Base-by-base conservation (phyloP, 2,888 invertebrate genomes). In the Caenorhabditis japonica region DNA sequence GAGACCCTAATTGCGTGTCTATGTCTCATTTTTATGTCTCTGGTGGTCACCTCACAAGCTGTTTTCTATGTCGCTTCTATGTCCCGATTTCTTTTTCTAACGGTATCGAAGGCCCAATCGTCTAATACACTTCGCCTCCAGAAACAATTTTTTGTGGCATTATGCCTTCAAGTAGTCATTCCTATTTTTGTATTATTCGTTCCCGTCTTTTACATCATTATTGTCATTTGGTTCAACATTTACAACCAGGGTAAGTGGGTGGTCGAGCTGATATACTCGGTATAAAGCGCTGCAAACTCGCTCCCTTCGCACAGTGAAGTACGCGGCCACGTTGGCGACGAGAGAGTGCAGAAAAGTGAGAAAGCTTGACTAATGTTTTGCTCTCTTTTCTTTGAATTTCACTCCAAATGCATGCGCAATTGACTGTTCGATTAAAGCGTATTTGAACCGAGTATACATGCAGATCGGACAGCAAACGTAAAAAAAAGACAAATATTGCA, bases 61-160 rank as follows among this genome's bases (percentile, higher is more conserved):
- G 1, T 25, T 0, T 64, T 41, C 34, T 64, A 55, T n/a, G 41
- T 64, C 19, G 17, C 13, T 1, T 23, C 30, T 4, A 64, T 64
- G 3, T 33, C 34, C 10, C 38, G 30, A 23, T 55, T 39, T 38
- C 64, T 64, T 0, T 64, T 49, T 5, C 47, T 38, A 27, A 64
- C 64, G 0, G 64, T 64, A 13, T 27, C 55, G 21, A 64, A 53
- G 41, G 55, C 64, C 1, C 55, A 64, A 33, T 33, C 41, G n/a
- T 55, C 64, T 4, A 64, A 47, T 55, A n/a, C n/a, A n/a, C n/a
- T n/a, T n/a, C 55, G 64, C 10, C 55, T 64, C 5, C 64, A 64
- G 25, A 64, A 47, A 41, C 55, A 64, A 19, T 64, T 64, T 27
- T 64, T 64, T 49, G 39, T 64, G n/a, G 64, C 64, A 0, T n/a